phyloP scores from a whole-genome alignment of 2,113 vertebrate genomes.

The Nannospalax galili region DNA sequence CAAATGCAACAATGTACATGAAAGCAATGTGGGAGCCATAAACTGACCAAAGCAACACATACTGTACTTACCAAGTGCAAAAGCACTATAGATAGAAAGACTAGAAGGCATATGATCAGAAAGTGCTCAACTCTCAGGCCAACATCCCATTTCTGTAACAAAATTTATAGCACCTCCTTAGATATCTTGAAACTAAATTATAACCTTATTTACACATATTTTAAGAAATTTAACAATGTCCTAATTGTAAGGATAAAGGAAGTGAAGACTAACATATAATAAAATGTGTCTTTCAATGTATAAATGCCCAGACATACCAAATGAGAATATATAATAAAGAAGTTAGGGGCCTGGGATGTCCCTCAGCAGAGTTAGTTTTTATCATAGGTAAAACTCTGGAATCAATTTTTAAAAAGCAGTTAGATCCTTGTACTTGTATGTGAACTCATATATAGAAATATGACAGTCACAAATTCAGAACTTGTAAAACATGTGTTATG shows the following conservation, averaged over 20 bases:
- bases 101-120: neutral
- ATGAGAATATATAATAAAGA: slow-evolving; percentile 13
- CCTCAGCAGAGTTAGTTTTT: neutral
- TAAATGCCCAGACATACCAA: slow-evolving; percentile 12
- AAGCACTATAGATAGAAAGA: slow-evolving; percentile 23
- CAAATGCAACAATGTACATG: slow-evolving; percentile 45
- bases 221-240: slow-evolving; percentile 19
- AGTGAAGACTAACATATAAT: neutral
- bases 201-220: neutral
- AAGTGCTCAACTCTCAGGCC: slow-evolving; percentile 18
- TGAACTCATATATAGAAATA: neutral
- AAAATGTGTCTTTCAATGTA: neutral
- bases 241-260: neutral
- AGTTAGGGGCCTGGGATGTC: neutral
- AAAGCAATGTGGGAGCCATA: slow-evolving; percentile 38
- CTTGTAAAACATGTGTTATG: slow-evolving; percentile 9
- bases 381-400: neutral
- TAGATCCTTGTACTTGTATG: neutral
- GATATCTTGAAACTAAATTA: slow-evolving; percentile 40
- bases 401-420: neutral
- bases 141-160: slow-evolving; percentile 34
- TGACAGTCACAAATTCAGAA: slow-evolving; percentile 12
- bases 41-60: neutral
- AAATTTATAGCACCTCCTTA: neutral
- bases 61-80: neutral